These are phyloP conservation scores for Caenorhabditis afra DNA, from an alignment of 2,888 invertebrate genomes.

Conservation along the genomic window DNA sequence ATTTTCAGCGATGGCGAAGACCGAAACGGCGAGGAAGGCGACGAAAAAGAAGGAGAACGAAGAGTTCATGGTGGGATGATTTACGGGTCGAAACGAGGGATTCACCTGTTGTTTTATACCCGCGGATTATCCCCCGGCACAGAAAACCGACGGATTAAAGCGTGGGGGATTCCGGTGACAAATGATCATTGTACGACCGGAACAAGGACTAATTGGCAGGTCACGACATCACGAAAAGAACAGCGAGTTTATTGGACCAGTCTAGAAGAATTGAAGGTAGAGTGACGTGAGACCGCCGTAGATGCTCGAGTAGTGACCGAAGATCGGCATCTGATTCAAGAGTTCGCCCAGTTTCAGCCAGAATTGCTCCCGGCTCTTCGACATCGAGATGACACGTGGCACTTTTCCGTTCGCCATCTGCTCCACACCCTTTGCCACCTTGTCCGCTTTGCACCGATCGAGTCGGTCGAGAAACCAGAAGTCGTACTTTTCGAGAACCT, in stretches of 20 bases:
- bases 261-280: constrained; percentile 60
- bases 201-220: constrained; percentile 4
- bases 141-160: constrained; percentile 29
- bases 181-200: constrained; percentile 44
- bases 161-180: constrained; percentile 8
- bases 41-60: constrained; percentile 19
- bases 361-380: constrained; percentile 67
- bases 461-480: constrained; percentile 71
- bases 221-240: too few relatives aligned
- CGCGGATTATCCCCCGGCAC: constrained; percentile 28
- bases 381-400: constrained; percentile 66
- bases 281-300: constrained; percentile 73
- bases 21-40: constrained; percentile 34
- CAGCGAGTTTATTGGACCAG: background rate
- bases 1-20: constrained; percentile 16
- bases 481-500: constrained; percentile 62
- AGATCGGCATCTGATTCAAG: constrained; percentile 69
- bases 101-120: constrained; percentile 39
- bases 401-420: constrained; percentile 55
- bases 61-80: constrained; percentile 36
- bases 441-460: constrained; percentile 52
- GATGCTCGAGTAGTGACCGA: constrained; percentile 69
- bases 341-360: constrained; percentile 67
- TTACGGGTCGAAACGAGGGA: background rate
- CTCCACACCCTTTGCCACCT: constrained; percentile 61